Evolutionary conservation across 1,140 invertebrate genomes (phyloP), one percentile per base, ranked within the genome.

Genomic region (Zaprionus ghesquierei): DNA sequence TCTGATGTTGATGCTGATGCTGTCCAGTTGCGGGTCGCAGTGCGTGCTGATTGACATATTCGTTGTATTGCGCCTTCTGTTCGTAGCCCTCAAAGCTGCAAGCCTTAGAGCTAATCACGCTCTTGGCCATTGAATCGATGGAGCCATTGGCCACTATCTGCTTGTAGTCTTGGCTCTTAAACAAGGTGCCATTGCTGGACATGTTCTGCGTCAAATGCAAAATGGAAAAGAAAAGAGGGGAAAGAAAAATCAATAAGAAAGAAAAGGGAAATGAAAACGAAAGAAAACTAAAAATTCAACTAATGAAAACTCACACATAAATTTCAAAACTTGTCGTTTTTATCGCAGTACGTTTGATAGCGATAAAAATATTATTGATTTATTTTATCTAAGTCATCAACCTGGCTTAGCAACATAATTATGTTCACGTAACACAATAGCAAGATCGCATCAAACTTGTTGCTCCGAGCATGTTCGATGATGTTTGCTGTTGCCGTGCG

Each of bases 51-150:
- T 80, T 84, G 77, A 93, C 55, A 81, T 93, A 78, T 90, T 92
- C 55, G 89, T 92, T 56, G 92, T 93, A 84, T 90, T 91, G 70
- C 2, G 84, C 75, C 56, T 86, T 89, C 51, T 87, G 86, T 5
- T 91, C 90, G 22, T 90, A 92, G 4, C 76, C 74, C 59, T 91
- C 91, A 25, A 80, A 92, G 77, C 91, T 92, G 25, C 81, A 79
- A 31, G 86, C 82, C 44, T 92, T 89, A 2, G 90, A 92, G 49
- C 89, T 97, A 69, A 97, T 94, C 46, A 96, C 96, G 18, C 96
- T 97, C 77, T 98, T 97, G 81, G 97, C 96, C 94, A 98, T 97
- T 1, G 96, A 97, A 81, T 98, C 97, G 60, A 97, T 94, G 61
- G 96, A 97, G 2, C 96, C 95, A 35, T 96, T 96, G 3, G 94